Base-by-base conservation (phyloP, 2,888 invertebrate species). In the Uropetala carovei region DNA sequence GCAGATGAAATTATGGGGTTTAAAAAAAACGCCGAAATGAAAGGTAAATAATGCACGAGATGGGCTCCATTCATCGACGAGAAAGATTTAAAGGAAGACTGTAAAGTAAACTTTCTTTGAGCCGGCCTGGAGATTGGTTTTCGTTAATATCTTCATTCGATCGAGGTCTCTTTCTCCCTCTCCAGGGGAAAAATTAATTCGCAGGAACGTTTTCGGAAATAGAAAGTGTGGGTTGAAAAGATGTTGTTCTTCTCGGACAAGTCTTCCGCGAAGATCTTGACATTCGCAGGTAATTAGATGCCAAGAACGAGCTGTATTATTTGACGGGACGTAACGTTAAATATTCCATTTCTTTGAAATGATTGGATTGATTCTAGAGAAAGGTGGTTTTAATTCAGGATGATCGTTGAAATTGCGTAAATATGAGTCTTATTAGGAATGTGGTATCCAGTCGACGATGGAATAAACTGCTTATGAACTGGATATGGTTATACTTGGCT, bases 11-110 rank as follows among this genome's bases (percentile, higher is more conserved):
- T 75, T 13, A 75, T 75, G 22, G 22, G 27, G 16, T 68, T 22
- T 10, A 0, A 18, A 68, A 18, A 68, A 14, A 27, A 30, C 60
- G 30, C 18, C 30, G 60, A n/a, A 83, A 86, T 86, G 60, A 30
- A 86, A 64, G 22, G 56, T 64, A 89, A 89, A 89, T 89, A 89
- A 89, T 43, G 64, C 43, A 43, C n/a, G 64, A 89, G 89, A 89
- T 89, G 89, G 64, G 68, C 60, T 56, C 16, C 58, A 89, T 89
- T 68, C 60, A 89, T 43, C 60, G 10, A 30, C 43, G 64, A 4
- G 18, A n/a, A 16, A 56, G 89, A 89, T 89, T n/a, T 89, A 89
- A 68, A 89, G 43, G 43, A 43, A 11, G 43, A 43, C 56, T 86
- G 89, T 16, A 89, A 89, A 64, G 64, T 89, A 89, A 89, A 89